Evolutionary conservation across 2,797 vertebrate genomes (phyloP).

Genomic region (Gallinago solitaria): DNA sequence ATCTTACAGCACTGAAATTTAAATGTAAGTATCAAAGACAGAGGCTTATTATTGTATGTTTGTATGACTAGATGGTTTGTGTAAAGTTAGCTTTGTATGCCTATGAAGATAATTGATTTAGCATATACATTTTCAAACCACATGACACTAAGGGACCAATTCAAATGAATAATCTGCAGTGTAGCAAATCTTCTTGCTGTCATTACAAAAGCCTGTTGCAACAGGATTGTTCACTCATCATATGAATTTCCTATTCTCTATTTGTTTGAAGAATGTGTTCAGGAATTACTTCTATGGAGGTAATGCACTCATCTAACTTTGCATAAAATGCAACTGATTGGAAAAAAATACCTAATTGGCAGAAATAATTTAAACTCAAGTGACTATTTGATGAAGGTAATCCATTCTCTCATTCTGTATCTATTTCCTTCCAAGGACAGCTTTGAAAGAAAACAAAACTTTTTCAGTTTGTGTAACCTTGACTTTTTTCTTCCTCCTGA

Average conservation of each 20-base stretch:
- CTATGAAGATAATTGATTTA: not conserved
- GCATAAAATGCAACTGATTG: not conserved
- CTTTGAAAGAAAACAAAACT: not conserved
- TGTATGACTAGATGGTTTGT: not conserved
- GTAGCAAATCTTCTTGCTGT: not conserved
- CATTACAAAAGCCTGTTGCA: not conserved
- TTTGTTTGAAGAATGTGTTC: not conserved
- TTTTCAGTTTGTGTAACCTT: not conserved
- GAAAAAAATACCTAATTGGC: not conserved
- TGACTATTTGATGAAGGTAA: not conserved
- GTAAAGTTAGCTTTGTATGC: not conserved
- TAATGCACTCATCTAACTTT: not conserved
- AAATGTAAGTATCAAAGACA: not conserved
- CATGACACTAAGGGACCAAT: not conserved
- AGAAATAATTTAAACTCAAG: not conserved
- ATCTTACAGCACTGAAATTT: not conserved
- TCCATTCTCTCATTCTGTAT: not conserved
- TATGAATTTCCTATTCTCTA: not conserved
- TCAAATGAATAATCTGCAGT: not conserved
- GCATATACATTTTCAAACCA: not conserved
- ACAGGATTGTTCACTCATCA: not conserved
- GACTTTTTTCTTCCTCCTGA: not conserved
- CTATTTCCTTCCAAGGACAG: not conserved
- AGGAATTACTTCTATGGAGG: not conserved
- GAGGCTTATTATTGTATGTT: not conserved